Percentiles rank a stretch among this genome's conserved stretches.
phyloP scores from a whole-genome alignment of 2,797 vertebrate genomes.

The Mormyrus hasselquistii region DNA sequence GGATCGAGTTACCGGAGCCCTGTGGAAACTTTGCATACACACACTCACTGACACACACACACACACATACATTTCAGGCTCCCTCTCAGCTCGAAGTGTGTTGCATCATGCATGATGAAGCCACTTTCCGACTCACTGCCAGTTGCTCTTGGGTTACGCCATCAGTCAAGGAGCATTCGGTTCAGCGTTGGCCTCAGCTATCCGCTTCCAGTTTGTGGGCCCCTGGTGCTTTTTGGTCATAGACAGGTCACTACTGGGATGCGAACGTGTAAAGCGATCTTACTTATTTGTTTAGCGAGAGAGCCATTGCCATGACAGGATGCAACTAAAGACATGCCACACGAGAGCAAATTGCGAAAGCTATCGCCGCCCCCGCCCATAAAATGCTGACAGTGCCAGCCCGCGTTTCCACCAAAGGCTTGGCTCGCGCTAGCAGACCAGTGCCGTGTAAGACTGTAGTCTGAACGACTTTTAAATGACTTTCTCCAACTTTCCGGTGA shows the following conservation, averaged over 20 bases:
- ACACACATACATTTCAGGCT: neutral
- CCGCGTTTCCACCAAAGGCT: neutral
- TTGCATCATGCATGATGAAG: slow-evolving; percentile 8
- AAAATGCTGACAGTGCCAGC: neutral
- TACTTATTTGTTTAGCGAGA: neutral
- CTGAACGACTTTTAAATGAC: neutral
- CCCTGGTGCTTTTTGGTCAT: neutral
- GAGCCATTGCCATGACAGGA: neutral
- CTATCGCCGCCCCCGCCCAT: neutral
- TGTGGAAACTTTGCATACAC: neutral
- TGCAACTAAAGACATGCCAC: neutral
- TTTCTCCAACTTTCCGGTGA: neutral
- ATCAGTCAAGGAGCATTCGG: neutral
- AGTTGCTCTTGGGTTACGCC: neutral
- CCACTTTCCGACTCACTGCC: neutral
- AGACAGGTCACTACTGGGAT: neutral
- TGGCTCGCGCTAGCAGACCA: neutral
- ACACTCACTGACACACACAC: slow-evolving; percentile 8
- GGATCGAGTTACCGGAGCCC: neutral
- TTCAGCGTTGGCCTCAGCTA: neutral
- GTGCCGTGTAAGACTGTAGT: neutral
- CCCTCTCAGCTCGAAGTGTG: neutral
- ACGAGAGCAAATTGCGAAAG: neutral
- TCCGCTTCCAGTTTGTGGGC: neutral
- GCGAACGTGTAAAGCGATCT: neutral